Evolutionary conservation across 2,888 invertebrate species (phyloP).

Genomic region (Aphodius sticticus): DNA sequence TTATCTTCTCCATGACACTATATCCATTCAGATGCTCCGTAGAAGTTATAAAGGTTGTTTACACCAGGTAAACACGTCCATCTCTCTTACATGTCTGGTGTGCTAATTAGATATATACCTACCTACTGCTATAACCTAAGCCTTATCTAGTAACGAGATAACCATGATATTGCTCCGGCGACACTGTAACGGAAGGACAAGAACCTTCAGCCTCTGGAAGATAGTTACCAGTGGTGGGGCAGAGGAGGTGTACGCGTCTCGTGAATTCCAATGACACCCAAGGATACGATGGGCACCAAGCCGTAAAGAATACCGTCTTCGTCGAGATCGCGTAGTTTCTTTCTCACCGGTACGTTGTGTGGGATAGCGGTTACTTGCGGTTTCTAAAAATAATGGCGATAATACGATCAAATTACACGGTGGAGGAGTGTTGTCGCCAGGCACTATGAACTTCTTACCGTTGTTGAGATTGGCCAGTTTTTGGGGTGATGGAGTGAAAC

Average conservation of each 20-base stretch:
- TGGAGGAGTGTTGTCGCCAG: not conserved
- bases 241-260: slow-evolving; percentile 10
- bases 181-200: slow-evolving; percentile 15
- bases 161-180: not conserved
- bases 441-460: too few relatives aligned
- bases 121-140: not conserved
- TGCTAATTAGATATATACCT: slow-evolving; percentile 4
- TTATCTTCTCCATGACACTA: too few relatives aligned
- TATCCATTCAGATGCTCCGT: too few relatives aligned
- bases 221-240: not conserved
- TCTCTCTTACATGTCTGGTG: not conserved
- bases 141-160: not conserved
- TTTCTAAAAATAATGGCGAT: not conserved
- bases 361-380: not conserved
- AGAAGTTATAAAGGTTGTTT: not conserved
- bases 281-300: slow-evolving; percentile 18
- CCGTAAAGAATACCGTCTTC: slow-evolving; percentile 21
- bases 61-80: not conserved
- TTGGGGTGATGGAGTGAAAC: too few relatives aligned
- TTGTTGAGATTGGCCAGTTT: too few relatives aligned
- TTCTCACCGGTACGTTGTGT: not conserved
- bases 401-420: not conserved
- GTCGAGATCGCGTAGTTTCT: not conserved
- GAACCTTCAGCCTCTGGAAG: slow-evolving; percentile 22
- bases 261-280: slow-evolving; percentile 23